Evolutionary conservation across 2,113 vertebrate species (phyloP), one percentile per base, ranked within the genome.

Genomic region (Hypocryptadius cinnamomeus): DNA sequence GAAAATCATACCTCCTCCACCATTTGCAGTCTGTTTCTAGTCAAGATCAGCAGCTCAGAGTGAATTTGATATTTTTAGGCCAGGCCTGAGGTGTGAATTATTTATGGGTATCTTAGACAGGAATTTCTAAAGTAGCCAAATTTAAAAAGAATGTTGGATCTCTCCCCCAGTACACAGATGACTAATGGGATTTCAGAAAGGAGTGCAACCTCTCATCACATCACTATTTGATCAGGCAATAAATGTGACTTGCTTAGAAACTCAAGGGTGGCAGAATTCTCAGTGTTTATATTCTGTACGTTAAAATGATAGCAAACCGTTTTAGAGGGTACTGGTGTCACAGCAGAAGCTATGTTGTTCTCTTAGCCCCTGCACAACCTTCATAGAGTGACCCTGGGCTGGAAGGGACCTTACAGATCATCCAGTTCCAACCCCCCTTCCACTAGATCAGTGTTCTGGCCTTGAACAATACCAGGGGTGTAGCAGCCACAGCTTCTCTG

Each of bases 161-260:
- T 45, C 18, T 5, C 8, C 2, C 3, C 10, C 14, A 19, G 11
- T 87, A 81, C 90, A 51, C 51, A 76, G 20, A 28, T 96, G 92
- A 80, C 66, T 95, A 96, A 95, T 87, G 91, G 70, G 78, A 95
- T 96, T 97, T 97, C 88, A 93, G 90, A 74, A 96, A 92, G 92
- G 66, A 92, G 11, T 57, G 79, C 72, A 92, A 95, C 79, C 79
- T 97, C 60, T 96, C 39, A 94, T 94, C 86, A 71, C 72, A 93
- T 96, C 93, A 97, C 83, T 97, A 97, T 95, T 97, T 96, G 90
- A 96, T 94, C 63, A 95, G 70, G 42, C 28, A 85, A 76, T 87
- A 93, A 93, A 95, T 78, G 81, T 47, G 14, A 50, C 74, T 96
- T 81, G 30, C 78, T 95, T 42, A 69, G 63, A 96, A 95, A 82